These are phyloP conservation scores for Pheosia tremula DNA, from an alignment of 2,888 invertebrate genomes.

Conservation along the genomic window DNA sequence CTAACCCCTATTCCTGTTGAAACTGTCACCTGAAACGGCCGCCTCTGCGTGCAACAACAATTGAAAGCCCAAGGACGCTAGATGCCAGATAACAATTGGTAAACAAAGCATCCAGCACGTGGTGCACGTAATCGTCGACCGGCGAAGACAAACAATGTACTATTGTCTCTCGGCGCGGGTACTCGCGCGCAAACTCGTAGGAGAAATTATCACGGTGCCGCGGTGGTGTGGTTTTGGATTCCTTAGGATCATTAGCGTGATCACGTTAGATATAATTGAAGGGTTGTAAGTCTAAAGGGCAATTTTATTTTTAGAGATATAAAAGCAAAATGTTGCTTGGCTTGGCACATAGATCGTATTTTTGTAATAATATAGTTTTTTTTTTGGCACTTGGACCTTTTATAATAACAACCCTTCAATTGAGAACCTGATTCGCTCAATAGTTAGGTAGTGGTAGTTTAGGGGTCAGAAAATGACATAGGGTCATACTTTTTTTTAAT, in stretches of 20 bases:
- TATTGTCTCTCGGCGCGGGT: conserved; percentile 57
- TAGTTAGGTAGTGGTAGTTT: too few species aligned
- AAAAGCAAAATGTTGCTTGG: too few species aligned
- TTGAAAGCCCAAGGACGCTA: conserved; percentile 66
- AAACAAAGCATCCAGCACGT: conserved; percentile 70
- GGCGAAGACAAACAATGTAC: conserved; percentile 70
- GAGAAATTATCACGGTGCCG: conserved; percentile 25
- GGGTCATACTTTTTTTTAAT: too few species aligned
- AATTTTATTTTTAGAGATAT: too few species aligned
- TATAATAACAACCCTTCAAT: too few species aligned
- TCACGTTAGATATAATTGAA: too few species aligned
- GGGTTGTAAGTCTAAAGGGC: too few species aligned
- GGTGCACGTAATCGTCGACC: conserved; percentile 64
- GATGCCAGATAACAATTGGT: conserved; percentile 69
- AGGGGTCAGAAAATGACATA: too few species aligned
- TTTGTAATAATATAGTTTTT: too few species aligned
- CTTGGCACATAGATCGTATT: too few species aligned
- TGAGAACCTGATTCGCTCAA: too few species aligned
- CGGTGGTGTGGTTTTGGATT: neutral
- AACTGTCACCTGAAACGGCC: neutral
- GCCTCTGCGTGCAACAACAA: conserved; percentile 9
- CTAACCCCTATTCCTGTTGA: neutral
- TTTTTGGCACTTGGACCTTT: too few species aligned
- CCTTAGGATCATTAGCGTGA: neutral
- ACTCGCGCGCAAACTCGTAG: conserved; percentile 23